phyloP scores from a whole-genome alignment of 2,888 invertebrate genomes.

The Drosophila diplacantha region DNA sequence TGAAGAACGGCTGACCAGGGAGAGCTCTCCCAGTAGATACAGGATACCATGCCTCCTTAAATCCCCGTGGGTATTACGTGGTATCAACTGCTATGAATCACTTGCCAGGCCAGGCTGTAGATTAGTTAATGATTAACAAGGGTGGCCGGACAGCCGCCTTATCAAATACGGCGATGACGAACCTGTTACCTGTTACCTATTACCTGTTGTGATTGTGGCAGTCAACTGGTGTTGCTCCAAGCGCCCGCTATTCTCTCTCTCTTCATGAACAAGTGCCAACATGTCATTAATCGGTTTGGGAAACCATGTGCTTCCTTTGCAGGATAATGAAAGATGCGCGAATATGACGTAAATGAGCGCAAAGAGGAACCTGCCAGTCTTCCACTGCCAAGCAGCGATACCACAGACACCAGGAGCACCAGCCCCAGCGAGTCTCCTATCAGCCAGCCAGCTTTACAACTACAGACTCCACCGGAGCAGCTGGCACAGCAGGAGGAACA shows the following conservation, averaged over 20 bases:
- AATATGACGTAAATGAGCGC: constrained; percentile 74
- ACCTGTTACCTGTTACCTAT: constrained; percentile 8
- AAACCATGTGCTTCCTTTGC: constrained; percentile 35
- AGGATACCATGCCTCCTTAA: constrained; percentile 3
- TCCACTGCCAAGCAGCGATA: constrained; percentile 56
- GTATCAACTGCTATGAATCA: constrained; percentile 47
- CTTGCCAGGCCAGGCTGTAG: constrained; percentile 28
- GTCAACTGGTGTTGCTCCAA: constrained; percentile 18
- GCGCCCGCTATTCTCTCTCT: constrained; percentile 10
- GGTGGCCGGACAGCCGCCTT: constrained; percentile 49
- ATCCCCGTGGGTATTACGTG: not conserved
- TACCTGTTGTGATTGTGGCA: constrained; percentile 29
- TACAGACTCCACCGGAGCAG: not conserved
- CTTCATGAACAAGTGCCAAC: not conserved
- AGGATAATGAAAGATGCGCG: constrained; percentile 77
- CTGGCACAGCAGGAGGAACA: not conserved
- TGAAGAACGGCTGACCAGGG: not conserved
- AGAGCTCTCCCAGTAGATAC: constrained; percentile 4
- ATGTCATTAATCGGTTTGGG: constrained; percentile 14
- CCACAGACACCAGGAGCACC: constrained; percentile 28
- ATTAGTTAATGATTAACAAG: constrained; percentile 49
- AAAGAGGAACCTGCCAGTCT: constrained; percentile 75
- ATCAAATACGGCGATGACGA: constrained; percentile 45
- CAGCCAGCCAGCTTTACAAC: not conserved
- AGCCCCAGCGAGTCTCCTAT: constrained; percentile 15